Conservation (phyloP, 2,888 invertebrate genomes). For the Pelosia muscerda region DNA sequence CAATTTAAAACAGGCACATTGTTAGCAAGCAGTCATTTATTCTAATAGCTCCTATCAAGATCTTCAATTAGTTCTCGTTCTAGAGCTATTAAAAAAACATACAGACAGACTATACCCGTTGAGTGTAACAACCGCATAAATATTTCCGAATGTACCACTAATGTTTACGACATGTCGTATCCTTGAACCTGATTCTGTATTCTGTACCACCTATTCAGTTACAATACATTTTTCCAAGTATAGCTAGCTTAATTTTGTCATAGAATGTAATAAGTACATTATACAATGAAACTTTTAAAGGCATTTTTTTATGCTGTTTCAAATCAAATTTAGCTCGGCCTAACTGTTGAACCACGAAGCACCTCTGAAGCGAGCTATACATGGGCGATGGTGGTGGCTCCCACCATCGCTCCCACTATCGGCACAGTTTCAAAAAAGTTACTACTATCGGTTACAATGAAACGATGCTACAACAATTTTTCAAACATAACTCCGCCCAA, state of each 20-base stretch:
- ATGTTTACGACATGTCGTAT: background rate
- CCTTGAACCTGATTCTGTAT: background rate
- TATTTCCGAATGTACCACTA: background rate
- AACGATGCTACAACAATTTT: too few relatives aligned
- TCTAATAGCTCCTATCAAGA: constrained; percentile 38
- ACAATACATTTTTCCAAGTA: background rate
- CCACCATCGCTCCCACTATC: too few relatives aligned
- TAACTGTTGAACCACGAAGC: too few relatives aligned
- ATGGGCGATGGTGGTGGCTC: too few relatives aligned
- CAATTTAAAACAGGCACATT: constrained; percentile 40
- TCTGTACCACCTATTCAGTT: background rate
- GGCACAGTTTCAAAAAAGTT: too few relatives aligned
- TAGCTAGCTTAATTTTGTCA: too few relatives aligned
- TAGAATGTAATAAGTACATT: background rate
- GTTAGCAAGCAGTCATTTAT: constrained; percentile 14
- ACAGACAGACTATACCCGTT: background rate
- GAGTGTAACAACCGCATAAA: background rate
- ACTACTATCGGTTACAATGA: too few relatives aligned
- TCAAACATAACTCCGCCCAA: too few relatives aligned
- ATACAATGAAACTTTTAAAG: too few relatives aligned
- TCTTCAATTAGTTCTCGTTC: constrained; percentile 29
- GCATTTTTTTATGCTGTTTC: too few relatives aligned
- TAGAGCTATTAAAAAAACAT: constrained; percentile 3
- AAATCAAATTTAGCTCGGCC: too few relatives aligned
- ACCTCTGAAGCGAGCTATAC: too few relatives aligned